Evolutionary conservation across 2,113 vertebrate genomes (phyloP).

Genomic region (Cyprichromis sp.): DNA sequence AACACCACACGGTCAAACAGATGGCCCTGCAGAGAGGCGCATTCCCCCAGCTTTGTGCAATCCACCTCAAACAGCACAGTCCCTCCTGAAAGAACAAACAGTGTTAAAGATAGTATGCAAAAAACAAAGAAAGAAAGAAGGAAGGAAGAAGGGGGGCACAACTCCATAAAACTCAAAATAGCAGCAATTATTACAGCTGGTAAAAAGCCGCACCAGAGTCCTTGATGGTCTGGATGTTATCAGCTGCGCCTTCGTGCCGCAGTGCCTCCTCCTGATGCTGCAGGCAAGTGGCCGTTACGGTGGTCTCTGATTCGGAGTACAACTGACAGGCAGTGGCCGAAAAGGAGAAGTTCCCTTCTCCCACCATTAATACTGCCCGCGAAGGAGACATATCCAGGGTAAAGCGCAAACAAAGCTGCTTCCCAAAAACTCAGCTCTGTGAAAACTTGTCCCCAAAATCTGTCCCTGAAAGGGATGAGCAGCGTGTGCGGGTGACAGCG

Average conservation of each 20-base stretch:
- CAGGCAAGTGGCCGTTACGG: conserved; percentile 79
- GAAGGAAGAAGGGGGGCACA: background rate
- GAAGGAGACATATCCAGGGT: conserved; percentile 21
- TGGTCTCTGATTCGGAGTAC: background rate
- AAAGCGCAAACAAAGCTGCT: background rate
- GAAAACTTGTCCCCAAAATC: background rate
- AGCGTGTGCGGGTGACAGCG: background rate
- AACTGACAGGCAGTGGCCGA: conserved; percentile 68
- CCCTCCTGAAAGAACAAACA: conserved; percentile 65
- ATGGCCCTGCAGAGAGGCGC: conserved; percentile 44
- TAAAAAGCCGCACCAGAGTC: conserved; percentile 65
- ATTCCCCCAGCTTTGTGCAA: conserved; percentile 76
- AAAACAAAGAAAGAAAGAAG: background rate
- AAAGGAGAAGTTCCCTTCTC: conserved; percentile 94
- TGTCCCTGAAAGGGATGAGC: background rate
- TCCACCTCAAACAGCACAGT: conserved; percentile 83
- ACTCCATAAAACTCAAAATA: background rate
- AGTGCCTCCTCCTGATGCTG: conserved; percentile 63
- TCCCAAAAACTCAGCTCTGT: background rate
- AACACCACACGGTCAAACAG: conserved; percentile 83
- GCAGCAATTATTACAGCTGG: background rate
- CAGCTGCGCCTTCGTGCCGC: conserved; percentile 47
- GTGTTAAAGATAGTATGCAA: background rate
- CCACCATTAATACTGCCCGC: conserved; percentile 75
- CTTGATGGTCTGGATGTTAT: conserved; percentile 72